These are phyloP conservation scores for Lithobates pipiens DNA, from an alignment of 2,797 vertebrate species.

Conservation along the genomic window DNA sequence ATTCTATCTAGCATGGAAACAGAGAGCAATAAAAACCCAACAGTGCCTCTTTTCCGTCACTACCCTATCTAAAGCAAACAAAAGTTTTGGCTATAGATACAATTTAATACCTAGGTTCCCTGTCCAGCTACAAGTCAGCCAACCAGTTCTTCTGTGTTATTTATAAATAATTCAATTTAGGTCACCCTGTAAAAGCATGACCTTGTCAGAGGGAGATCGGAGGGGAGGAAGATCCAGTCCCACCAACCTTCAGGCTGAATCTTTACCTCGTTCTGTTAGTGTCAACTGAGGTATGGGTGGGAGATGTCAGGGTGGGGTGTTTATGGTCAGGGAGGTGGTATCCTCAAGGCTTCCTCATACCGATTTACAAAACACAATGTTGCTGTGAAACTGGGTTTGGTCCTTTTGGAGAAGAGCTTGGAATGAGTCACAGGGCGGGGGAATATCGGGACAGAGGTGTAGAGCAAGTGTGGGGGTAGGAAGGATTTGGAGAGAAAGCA, in stretches of 20 bases:
- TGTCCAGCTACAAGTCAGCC: conserved; percentile 1
- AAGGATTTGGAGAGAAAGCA: conserved; percentile 52
- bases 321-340: conserved; percentile 57
- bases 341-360: conserved; percentile 59
- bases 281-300: conserved; percentile 37
- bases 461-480: conserved; percentile 50
- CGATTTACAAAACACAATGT: conserved; percentile 59
- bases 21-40: too few relatives aligned
- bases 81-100: too few relatives aligned
- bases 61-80: too few relatives aligned
- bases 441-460: conserved; percentile 55
- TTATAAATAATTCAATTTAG: not conserved
- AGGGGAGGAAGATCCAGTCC: not conserved
- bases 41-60: too few relatives aligned
- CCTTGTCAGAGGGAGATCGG: not conserved
- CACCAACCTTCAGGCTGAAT: not conserved
- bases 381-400: conserved; percentile 62
- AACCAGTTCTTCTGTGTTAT: not conserved
- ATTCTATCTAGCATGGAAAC: too few relatives aligned
- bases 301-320: conserved; percentile 49
- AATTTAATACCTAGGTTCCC: not conserved
- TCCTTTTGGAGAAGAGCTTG: conserved; percentile 59
- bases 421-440: conserved; percentile 59
- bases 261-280: conserved; percentile 12
- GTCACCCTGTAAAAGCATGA: not conserved